Conservation (phyloP, 1,140 invertebrate species). For the Sitophilus oryzae region DNA sequence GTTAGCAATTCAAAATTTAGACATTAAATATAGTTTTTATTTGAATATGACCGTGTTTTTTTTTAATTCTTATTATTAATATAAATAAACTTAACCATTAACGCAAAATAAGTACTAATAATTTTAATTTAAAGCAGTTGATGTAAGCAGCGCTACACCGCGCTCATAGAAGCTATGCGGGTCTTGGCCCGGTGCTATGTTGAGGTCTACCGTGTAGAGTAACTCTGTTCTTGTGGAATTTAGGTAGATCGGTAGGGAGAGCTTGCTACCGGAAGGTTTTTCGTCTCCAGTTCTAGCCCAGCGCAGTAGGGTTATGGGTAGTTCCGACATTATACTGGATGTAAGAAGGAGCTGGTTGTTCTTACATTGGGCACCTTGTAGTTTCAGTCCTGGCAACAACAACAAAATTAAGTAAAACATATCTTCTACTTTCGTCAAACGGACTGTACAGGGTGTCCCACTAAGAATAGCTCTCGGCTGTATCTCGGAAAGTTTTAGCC, state of each 20-base stretch:
- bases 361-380: constrained; percentile 90
- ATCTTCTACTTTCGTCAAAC: too few relatives aligned
- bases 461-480: too few relatives aligned
- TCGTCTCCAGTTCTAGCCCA: constrained; percentile 62
- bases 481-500: too few relatives aligned
- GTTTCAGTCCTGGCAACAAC: constrained; percentile 66
- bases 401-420: too few relatives aligned
- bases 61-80: too few relatives aligned
- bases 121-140: constrained; percentile 76
- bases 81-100: too few relatives aligned
- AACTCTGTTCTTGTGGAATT: constrained; percentile 93
- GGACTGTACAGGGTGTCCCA: too few relatives aligned
- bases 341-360: constrained; percentile 88
- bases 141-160: constrained; percentile 90
- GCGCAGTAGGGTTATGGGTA: constrained; percentile 79
- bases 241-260: constrained; percentile 93
- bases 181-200: constrained; percentile 79
- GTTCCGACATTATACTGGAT: constrained; percentile 88
- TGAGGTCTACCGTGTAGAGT: constrained; percentile 92
- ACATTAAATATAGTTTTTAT: constrained; percentile 1
- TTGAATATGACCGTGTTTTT: not conserved
- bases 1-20: constrained; percentile 15
- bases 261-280: constrained; percentile 55
- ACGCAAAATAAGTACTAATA: not conserved
- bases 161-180: constrained; percentile 93